Conservation (phyloP, 2,113 vertebrate genomes). For the Burhinus bistriatus region DNA sequence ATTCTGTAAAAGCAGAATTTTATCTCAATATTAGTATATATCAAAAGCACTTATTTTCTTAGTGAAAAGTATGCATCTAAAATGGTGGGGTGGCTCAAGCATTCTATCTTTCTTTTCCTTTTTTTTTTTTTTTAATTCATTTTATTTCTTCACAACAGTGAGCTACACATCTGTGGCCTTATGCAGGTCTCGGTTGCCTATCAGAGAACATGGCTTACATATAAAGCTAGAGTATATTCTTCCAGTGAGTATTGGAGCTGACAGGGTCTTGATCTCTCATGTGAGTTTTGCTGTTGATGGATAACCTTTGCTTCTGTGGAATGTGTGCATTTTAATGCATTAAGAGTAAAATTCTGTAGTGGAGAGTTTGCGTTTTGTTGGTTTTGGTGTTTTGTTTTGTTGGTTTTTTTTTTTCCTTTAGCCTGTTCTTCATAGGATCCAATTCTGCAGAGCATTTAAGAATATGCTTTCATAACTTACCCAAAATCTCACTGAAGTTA, state of each 20-base stretch:
- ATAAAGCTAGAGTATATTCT: slow-evolving; percentile 57
- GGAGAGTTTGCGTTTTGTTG: neutral
- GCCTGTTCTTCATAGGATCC: neutral
- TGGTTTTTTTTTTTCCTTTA: neutral
- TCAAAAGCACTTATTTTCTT: neutral
- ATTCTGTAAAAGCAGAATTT: neutral
- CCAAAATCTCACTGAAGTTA: neutral
- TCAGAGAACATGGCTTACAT: slow-evolving; percentile 48
- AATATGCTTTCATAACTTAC: neutral
- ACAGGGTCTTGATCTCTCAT: slow-evolving; percentile 53
- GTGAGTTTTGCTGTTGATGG: slow-evolving; percentile 64
- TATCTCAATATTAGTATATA: neutral
- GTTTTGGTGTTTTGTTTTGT: neutral
- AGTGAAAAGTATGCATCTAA: neutral
- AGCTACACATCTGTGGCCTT: neutral
- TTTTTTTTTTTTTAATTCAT: neutral
- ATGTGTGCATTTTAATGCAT: slow-evolving; percentile 31
- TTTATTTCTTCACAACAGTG: neutral
- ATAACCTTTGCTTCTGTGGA: slow-evolving; percentile 65
- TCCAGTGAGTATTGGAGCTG: slow-evolving; percentile 13
- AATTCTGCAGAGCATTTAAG: neutral
- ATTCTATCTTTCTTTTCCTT: neutral
- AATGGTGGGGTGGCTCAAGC: neutral
- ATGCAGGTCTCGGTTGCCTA: slow-evolving; percentile 1
- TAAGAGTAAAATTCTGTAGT: neutral